A percentile compares a stretch with the other conserved stretches of the same genome.
phyloP scores from a whole-genome alignment of 1,140 invertebrate genomes.

The Thaumatotibia leucotreta region DNA sequence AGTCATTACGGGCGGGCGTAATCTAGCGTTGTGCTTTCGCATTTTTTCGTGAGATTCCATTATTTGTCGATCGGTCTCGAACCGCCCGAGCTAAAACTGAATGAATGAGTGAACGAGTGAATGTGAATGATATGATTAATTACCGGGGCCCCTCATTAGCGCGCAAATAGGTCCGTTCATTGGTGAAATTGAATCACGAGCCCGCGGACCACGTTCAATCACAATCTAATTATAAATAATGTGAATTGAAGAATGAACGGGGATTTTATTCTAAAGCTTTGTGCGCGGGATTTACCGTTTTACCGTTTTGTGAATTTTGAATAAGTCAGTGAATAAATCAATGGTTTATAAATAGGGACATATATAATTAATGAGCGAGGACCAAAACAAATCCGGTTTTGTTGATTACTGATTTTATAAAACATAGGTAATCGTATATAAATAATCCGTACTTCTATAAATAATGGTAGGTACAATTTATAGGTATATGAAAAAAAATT shows the following conservation, averaged over 20 bases:
- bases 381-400: no score
- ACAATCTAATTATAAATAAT: slow-evolving; percentile 68
- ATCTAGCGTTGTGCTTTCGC: slow-evolving; percentile 60
- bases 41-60: slow-evolving; percentile 69
- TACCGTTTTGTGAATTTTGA: background rate
- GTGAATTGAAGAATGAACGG: slow-evolving; percentile 46
- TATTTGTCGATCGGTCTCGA: slow-evolving; percentile 62
- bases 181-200: slow-evolving; percentile 72
- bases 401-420: no score
- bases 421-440: no score
- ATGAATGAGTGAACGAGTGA: slow-evolving; percentile 10
- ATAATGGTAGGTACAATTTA: no score
- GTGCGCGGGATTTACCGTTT: slow-evolving; percentile 30
- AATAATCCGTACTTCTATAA: no score
- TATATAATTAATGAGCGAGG: no score
- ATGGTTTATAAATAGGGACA: background rate
- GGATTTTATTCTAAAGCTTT: slow-evolving; percentile 2
- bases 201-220: slow-evolving; percentile 47
- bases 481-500: no score
- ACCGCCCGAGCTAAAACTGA: slow-evolving; percentile 47
- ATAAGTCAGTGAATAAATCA: no score
- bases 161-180: slow-evolving; percentile 64
- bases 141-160: slow-evolving; percentile 70
- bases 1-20: slow-evolving; percentile 72
- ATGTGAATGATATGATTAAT: slow-evolving; percentile 70